Conservation (phyloP, 2,113 vertebrate genomes). For the Macroglossus sobrinus region DNA sequence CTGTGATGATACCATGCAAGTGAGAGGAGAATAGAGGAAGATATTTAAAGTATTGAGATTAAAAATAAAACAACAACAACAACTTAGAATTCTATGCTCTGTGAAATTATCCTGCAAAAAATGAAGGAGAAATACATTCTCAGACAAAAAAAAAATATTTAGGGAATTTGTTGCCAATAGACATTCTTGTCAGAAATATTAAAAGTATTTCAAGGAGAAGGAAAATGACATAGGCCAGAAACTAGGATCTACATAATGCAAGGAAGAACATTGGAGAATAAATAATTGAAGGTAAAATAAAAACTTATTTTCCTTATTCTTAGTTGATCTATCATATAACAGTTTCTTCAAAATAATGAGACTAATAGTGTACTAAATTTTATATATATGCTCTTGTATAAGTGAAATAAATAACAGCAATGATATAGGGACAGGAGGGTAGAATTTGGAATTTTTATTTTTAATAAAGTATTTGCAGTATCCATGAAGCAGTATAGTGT, state of each 20-base stretch:
- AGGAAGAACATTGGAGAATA: neutral
- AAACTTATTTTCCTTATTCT: no score
- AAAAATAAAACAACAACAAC: no score
- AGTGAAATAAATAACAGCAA: neutral
- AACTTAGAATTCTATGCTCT: no score
- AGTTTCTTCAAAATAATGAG: neutral
- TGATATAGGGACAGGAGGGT: neutral
- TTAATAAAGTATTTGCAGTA: neutral
- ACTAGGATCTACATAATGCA: neutral
- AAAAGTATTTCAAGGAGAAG: neutral
- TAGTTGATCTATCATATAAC: neutral
- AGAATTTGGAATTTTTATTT: neutral
- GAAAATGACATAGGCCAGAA: neutral
- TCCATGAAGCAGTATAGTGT: neutral
- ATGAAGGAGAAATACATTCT: no score
- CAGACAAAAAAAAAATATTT: no score
- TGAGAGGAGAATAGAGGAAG: no score
- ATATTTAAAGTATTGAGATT: no score
- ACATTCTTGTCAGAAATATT: no score
- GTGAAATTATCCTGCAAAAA: no score
- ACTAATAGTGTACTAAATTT: neutral
- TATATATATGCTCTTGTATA: neutral
- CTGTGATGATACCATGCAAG: neutral
- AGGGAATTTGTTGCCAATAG: no score
- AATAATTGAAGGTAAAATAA: neutral